Percentiles rank a stretch among this genome's conserved stretches.
These are phyloP conservation scores for Vimba vimba DNA, from an alignment of 2,113 vertebrate genomes.

Conservation along the genomic window DNA sequence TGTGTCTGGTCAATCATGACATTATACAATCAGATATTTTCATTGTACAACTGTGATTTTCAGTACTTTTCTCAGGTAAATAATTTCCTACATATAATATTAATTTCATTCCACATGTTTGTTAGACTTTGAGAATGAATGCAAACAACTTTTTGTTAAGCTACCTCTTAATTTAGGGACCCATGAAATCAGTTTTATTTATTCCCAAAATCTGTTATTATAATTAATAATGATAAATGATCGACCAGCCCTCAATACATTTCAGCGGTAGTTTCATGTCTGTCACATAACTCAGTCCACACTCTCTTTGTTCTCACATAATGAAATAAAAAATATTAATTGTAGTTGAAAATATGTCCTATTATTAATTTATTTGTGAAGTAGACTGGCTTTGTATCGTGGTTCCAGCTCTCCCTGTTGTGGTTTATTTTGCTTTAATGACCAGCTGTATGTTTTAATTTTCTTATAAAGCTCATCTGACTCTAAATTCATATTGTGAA, in stretches of 20 bases:
- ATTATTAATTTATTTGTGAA: background rate
- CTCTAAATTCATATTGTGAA: background rate
- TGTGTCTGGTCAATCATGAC: background rate
- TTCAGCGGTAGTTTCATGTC: background rate
- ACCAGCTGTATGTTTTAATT: background rate
- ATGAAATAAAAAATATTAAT: background rate
- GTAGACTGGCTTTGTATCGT: background rate
- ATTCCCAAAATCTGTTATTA: no score
- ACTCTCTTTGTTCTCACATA: background rate
- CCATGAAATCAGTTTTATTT: no score
- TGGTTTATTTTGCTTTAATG: background rate
- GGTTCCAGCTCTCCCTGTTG: background rate
- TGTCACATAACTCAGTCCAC: background rate
- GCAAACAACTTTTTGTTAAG: no score
- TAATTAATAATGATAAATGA: background rate
- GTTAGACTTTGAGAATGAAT: no score
- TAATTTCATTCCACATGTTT: no score
- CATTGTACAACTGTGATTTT: background rate
- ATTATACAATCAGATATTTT: background rate
- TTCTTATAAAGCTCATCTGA: background rate
- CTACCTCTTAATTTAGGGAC: no score
- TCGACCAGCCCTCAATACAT: background rate
- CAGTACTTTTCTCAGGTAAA: background rate
- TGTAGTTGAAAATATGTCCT: background rate
- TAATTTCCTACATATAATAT: no score